Evolutionary conservation across 1,140 invertebrate species (phyloP).

Genomic region (Drosophila guanche): DNA sequence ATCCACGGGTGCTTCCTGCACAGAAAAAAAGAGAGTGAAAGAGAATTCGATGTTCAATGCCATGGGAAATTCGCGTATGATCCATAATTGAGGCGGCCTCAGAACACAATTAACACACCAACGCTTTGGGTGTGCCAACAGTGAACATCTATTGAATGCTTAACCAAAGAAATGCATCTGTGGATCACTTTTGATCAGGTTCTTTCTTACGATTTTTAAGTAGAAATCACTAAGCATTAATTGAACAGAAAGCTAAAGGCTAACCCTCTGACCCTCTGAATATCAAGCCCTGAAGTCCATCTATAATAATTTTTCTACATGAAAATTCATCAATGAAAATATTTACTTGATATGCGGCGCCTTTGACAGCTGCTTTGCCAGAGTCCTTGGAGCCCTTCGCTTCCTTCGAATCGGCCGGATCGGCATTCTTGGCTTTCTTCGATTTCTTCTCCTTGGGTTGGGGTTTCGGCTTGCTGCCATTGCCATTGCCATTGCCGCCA

Average conservation of each 20-base stretch:
- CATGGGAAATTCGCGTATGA: no score
- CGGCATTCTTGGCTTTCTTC: conserved; percentile 87
- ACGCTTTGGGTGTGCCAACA: neutral
- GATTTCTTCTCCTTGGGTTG: conserved; percentile 90
- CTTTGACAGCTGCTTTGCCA: conserved; percentile 84
- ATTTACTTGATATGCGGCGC: conserved; percentile 87
- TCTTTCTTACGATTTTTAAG: no score
- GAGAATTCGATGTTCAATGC: neutral
- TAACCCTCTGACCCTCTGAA: no score
- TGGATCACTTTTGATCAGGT: no score
- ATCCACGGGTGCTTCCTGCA: conserved; percentile 85
- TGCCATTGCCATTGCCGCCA: conserved; percentile 61
- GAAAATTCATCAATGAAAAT: no score
- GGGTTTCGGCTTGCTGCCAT: conserved; percentile 86
- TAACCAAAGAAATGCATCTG: no score
- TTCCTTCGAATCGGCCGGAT: conserved; percentile 85
- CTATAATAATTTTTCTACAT: no score
- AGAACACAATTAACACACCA: conserved; percentile 2
- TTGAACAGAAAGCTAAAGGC: no score
- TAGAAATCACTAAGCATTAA: no score
- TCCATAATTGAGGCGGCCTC: conserved; percentile 56
- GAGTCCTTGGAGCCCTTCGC: conserved; percentile 85
- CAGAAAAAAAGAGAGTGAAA: neutral
- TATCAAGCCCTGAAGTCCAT: no score
- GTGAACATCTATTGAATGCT: no score